Base-by-base conservation (phyloP, 2,888 invertebrate genomes). In the Eupithecia subumbrata region DNA sequence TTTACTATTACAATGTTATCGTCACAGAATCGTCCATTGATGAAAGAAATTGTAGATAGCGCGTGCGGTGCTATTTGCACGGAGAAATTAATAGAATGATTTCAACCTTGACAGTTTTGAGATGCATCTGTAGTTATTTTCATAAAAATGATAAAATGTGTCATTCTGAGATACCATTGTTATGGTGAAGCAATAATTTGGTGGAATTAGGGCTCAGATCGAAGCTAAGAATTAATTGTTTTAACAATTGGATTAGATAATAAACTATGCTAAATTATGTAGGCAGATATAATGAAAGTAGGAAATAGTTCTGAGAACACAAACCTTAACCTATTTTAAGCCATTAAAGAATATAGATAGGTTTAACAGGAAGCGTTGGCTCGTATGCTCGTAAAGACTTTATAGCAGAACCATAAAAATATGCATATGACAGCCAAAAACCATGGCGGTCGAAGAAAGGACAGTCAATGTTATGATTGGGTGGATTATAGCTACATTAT, bases 371-470 rank as follows among this genome's bases (percentile, higher is more conserved):
- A 64, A 63, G n/a, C 64, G 45, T n/a, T 66, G 45, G 34, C 71
- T 72, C 63, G 30, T 64, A 30, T 45, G 64, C 71, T 30, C 43
- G 25, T 43, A 63, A 45, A 68, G 67, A 43, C 2, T 68, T 67
- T 63, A 60, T 60, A 71, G 40, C 4, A 18, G 34, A 64, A 71
- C 48, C n/a, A 48, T 72, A 71, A 68, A 45, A 69, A 22, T 63
- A 73, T 34, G 45, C 60, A 63, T 45, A 45, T 63, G 60, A 45
- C 34, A 8, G 45, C 30, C 63, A 66, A 68, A 68, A 68, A 14
- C 68, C 43, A 40, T 12, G n/a, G 11, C 71, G 18, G 40, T n/a
- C n/a, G 63, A 45, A 22, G 43, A 63, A 71, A 25, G 60, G 40
- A 45, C 43, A 68, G 12, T 30, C 11, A 5, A 63, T 30, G 5